phyloP scores from a whole-genome alignment of 2,797 vertebrate genomes.

The Brachymystax lenok region DNA sequence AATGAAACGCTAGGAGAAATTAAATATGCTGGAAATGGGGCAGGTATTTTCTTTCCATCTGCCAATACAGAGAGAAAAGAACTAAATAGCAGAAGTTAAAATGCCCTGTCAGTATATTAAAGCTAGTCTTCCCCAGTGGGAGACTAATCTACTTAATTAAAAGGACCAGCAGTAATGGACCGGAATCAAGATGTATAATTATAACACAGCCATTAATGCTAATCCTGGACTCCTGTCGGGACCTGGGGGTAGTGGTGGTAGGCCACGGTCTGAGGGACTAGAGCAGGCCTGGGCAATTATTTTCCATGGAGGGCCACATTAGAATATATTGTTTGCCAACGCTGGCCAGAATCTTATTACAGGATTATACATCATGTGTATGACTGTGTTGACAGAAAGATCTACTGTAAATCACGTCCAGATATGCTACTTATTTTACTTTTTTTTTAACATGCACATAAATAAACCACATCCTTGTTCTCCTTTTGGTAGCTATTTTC shows the following conservation, averaged over 20 bases:
- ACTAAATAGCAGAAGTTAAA: conserved; percentile 48
- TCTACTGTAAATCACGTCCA: too few species aligned
- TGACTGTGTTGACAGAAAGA: too few species aligned
- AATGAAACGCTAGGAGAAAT: background rate
- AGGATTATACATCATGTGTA: too few species aligned
- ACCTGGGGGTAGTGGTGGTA: conserved; percentile 55
- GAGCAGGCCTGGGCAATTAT: too few species aligned
- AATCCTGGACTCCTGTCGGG: conserved; percentile 68
- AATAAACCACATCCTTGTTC: too few species aligned
- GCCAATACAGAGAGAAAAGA: conserved; percentile 40
- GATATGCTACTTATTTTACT: too few species aligned
- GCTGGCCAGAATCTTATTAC: too few species aligned
- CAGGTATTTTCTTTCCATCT: conserved; percentile 31
- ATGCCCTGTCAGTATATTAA: conserved; percentile 76
- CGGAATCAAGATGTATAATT: conserved; percentile 81
- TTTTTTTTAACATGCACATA: too few species aligned
- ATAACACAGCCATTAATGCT: conserved; percentile 77
- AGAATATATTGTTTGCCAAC: too few species aligned
- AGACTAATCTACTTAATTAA: conserved; percentile 81
- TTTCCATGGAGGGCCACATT: too few species aligned
- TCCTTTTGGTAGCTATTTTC: too few species aligned
- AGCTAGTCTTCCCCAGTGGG: conserved; percentile 67
- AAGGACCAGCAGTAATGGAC: conserved; percentile 79
- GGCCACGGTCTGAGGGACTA: conserved; percentile 22
- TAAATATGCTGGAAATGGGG: conserved; percentile 9